Evolutionary conservation across 92 coral and sea anemone species (phyloP).

Genomic region (Phenganax subtilis): DNA sequence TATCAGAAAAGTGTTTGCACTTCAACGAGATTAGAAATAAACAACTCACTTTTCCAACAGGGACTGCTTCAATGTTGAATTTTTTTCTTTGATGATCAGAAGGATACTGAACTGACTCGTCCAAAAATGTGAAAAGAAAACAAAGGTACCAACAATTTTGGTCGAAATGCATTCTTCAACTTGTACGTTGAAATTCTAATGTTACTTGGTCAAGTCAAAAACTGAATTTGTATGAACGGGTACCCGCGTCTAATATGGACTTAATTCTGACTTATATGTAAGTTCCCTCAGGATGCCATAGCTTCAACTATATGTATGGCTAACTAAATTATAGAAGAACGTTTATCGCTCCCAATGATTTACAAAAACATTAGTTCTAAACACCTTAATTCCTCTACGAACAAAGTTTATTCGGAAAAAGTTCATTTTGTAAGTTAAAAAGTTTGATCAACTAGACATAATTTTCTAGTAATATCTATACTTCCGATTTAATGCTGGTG

Average conservation of each 20-base stretch:
- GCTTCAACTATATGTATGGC: neutral
- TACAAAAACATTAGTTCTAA: no score
- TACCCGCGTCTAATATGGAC: neutral
- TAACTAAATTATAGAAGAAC: neutral
- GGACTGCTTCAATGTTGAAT: constrained; percentile 28
- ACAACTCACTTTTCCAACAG: constrained; percentile 28
- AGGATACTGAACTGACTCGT: neutral
- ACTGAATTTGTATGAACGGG: neutral
- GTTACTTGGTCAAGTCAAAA: neutral
- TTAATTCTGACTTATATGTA: neutral
- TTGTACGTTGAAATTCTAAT: neutral
- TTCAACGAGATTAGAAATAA: neutral
- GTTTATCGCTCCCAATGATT: no score
- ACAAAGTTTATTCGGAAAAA: no score
- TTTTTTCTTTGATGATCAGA: neutral
- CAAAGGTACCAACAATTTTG: neutral
- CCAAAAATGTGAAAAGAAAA: neutral
- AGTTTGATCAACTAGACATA: no score
- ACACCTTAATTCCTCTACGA: no score
- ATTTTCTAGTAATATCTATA: no score
- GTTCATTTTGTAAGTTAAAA: no score
- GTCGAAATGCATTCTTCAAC: no score
- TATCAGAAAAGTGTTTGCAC: no score
- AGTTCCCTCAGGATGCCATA: neutral
- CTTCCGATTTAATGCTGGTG: no score